These are phyloP conservation scores for Panonychus citri DNA, from an alignment of 1,140 invertebrate genomes.

Conservation along the genomic window DNA sequence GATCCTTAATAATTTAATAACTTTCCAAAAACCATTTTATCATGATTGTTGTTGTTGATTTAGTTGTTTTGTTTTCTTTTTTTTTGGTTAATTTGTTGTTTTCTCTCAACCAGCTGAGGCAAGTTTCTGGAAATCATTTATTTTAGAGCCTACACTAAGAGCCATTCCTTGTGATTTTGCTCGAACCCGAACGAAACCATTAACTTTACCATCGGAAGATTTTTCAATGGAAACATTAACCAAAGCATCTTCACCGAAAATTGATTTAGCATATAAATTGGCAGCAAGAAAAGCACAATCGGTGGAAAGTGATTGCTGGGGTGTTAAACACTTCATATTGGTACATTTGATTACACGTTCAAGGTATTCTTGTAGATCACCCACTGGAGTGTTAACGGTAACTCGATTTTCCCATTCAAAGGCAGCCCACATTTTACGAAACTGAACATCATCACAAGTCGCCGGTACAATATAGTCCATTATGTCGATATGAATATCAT, in stretches of 20 bases:
- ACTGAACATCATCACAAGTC: constrained; percentile 76
- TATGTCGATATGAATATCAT: constrained; percentile 98
- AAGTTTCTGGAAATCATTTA: constrained; percentile 66
- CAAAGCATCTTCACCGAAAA: constrained; percentile 95
- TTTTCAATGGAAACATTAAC: constrained; percentile 97
- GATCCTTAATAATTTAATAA: too few species aligned
- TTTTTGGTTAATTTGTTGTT: too few species aligned
- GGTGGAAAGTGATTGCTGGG: constrained; percentile 75
- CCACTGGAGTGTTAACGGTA: constrained; percentile 80
- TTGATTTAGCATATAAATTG: constrained; percentile 93
- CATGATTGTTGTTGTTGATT: too few species aligned
- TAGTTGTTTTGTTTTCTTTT: too few species aligned
- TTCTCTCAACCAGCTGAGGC: constrained; percentile 10
- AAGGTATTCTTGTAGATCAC: constrained; percentile 76
- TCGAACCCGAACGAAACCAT: constrained; percentile 85
- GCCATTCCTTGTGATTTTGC: constrained; percentile 99
- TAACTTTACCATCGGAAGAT: constrained; percentile 49
- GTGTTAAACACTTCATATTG: constrained; percentile 97
- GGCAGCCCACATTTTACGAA: constrained; percentile 97
- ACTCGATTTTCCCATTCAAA: constrained; percentile 99
- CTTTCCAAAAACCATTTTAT: too few species aligned
- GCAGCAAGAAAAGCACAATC: constrained; percentile 98
- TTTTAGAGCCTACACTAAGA: constrained; percentile 81
- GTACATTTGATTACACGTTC: constrained; percentile 76
- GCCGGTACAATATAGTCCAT: constrained; percentile 99